Base-by-base conservation (phyloP, 2,797 vertebrate species). In the Lagodon rhomboides region DNA sequence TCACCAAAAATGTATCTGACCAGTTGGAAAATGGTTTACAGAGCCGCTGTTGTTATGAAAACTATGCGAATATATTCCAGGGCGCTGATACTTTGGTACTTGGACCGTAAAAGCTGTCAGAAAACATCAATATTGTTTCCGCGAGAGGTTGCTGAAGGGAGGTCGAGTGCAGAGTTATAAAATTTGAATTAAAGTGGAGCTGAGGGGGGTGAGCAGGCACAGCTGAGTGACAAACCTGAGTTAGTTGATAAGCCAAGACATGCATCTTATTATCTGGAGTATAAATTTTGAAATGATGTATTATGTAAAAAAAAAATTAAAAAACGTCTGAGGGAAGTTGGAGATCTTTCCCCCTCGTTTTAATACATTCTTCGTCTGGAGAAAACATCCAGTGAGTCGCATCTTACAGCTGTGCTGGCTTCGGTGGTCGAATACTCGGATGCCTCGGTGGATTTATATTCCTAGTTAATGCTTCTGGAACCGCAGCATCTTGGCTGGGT, bases 161-260 rank as follows among this genome's bases (percentile, higher is more conserved):
- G 20, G 41, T 68, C n/a, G 20, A 47, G 15, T n/a, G 22, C 12
- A 0, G 8, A 43, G 23, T 53, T 22, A 41, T 27, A 12, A 80
- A 74, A 72, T 47, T 12, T 7, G 41, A 30, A 44, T 64, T 54
- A 46, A 20, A 5, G 10, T 71, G 30, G 44, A 12, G n/a, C 44
- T 58, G 67, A 51, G 41, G 22, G 22, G 17, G 25, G 38, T 34
- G 7, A 68, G 66, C 56, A 56, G 30, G 50, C 54, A 63, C 64
- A 41, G 46, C 56, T 73, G 69, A 62, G 50, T n/a, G 47, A 50
- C 51, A 68, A 43, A 68, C 55, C 56, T 55, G 50, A 75, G 74
- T 55, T 30, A 27, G 23, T 47, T 65, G 13, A 43, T 66, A 56
- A 46, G 34, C 22, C n/a, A 63, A 68, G 68, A 54, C 53, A 43